Base-by-base conservation (phyloP, 2,113 vertebrate genomes). In the Raja brachyura region DNA sequence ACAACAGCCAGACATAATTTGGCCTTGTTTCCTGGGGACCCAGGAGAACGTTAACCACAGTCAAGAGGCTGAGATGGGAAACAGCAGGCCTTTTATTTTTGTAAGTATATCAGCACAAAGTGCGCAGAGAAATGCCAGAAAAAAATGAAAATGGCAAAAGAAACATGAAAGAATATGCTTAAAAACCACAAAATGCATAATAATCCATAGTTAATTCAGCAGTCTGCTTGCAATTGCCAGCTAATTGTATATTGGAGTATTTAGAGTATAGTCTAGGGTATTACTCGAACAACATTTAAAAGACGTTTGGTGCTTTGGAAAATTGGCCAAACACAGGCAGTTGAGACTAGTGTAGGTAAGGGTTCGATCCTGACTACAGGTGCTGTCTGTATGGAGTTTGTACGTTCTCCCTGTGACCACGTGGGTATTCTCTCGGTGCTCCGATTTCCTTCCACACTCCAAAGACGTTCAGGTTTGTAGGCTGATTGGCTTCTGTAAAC, bases 1-100 rank as follows among this genome's bases (percentile, higher is more conserved):
- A 88, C 83, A 88, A 88, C 61, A 88, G 83, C 59, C 83, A 88
- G 83, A 61, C 59, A 63, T 18, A 31, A 31, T 88, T 88, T 28
- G 59, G 28, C 63, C 63, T 56, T 31, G 83, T 16, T 63, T 88
- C 59, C 83, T 88, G 83, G 59, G 14, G 83, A 5, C 59, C 63
- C 14, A 31, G 14, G 28, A 18, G 83, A 31, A 13, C 3, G n/a
- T 13, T 63, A 59, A 88, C n/a, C 61, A 6, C 83, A 88, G 59
- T 31, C 83, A 88, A 63, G 13, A 88, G 61, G 61, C 83, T 31
- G 59, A 18, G 83, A 16, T 63, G 59, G 11, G 28, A 66, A 88
- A 88, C 83, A 88, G 28, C 59, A 63, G 61, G 28, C 14, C 83
- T 88, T 48, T 61, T 63, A 88, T 31, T 18, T 66, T 88, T 88